Percentiles rank a stretch among this genome's conserved stretches.
Evolutionary conservation across 2,113 vertebrate species (phyloP).

Genomic region (Turdus rufiventris): DNA sequence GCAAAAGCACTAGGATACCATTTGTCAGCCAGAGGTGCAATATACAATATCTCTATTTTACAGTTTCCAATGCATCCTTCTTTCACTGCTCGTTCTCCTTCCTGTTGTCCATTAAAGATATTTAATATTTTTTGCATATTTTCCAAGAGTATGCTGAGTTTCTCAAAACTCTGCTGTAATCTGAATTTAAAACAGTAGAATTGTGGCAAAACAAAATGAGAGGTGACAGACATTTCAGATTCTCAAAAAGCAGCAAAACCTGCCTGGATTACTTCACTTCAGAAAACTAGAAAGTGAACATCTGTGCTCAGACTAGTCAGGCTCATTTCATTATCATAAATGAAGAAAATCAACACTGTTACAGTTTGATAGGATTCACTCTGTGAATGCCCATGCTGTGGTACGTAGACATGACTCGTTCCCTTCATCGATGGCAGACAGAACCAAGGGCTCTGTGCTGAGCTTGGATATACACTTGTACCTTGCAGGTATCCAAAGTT

Average conservation of each 20-base stretch:
- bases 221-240: neutral
- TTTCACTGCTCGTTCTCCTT: neutral
- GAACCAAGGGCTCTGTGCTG: neutral
- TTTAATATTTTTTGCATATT: neutral
- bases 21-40: neutral
- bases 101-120: neutral
- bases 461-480: fast-evolving
- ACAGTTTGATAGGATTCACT: neutral
- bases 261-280: neutral
- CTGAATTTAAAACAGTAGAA: neutral
- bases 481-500: neutral
- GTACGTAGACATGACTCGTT: neutral
- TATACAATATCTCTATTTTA: neutral
- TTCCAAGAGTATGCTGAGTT: fast-evolving
- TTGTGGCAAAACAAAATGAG: neutral
- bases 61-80: neutral
- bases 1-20: neutral
- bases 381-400: neutral
- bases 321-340: neutral
- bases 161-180: neutral
- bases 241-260: neutral
- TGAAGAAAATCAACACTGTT: neutral
- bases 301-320: neutral
- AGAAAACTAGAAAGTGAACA: neutral
- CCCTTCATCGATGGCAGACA: neutral